Evolutionary conservation across 2,113 vertebrate species (phyloP).

Genomic region (Potamarius usumacintae): DNA sequence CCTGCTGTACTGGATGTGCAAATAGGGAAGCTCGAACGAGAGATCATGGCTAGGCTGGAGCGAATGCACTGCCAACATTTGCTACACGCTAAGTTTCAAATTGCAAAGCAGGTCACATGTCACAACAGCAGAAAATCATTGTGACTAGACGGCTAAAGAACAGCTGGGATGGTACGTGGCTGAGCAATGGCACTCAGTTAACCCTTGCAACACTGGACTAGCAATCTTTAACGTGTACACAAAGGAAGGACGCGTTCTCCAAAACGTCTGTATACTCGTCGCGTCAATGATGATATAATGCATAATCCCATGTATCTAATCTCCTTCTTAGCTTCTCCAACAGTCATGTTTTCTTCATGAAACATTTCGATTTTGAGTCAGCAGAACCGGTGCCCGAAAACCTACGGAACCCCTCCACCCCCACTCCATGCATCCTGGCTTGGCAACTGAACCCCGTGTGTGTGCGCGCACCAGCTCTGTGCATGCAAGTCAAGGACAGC

Average conservation of each 20-base stretch:
- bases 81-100: conserved; percentile 68
- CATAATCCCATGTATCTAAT: conserved; percentile 2
- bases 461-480: conserved; percentile 63
- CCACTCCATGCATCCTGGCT: conserved; percentile 50
- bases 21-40: background rate
- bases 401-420: conserved; percentile 70
- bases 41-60: conserved; percentile 53
- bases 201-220: conserved; percentile 56
- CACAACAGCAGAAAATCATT: conserved; percentile 78
- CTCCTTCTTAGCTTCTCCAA: background rate
- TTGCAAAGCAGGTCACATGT: conserved; percentile 75
- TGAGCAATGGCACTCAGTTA: conserved; percentile 65
- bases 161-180: conserved; percentile 68
- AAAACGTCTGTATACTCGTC: background rate
- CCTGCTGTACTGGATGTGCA: conserved; percentile 1
- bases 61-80: conserved; percentile 69
- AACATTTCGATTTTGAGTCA: background rate
- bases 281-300: background rate
- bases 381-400: conserved; percentile 36
- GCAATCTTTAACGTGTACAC: background rate
- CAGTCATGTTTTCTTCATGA: too few relatives aligned
- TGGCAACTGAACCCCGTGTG: conserved; percentile 60
- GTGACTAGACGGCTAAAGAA: conserved; percentile 72
- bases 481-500: conserved; percentile 67
- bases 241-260: too few relatives aligned